phyloP scores from a whole-genome alignment of 2,113 vertebrate genomes.

The Peucedramus taeniatus region DNA sequence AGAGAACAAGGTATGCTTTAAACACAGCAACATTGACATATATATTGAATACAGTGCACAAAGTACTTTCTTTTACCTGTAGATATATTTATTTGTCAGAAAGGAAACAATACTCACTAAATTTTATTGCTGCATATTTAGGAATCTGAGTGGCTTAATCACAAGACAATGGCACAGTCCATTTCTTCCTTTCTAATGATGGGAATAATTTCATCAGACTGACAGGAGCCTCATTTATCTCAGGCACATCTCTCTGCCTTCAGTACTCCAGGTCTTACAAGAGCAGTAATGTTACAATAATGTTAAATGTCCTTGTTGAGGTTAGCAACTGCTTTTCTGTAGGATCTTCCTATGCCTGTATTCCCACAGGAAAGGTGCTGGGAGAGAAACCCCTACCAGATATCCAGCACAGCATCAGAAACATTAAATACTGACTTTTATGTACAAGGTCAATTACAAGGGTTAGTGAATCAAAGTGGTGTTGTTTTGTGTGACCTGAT shows the following conservation, averaged over 20 bases:
- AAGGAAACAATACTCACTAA: not conserved
- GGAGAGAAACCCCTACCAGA: not conserved
- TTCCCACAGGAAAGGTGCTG: not conserved
- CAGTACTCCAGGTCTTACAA: not conserved
- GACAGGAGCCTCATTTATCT: not conserved
- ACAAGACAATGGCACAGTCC: not conserved
- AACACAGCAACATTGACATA: not conserved
- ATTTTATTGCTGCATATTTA: not conserved
- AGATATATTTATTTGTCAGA: not conserved
- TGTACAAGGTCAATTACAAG: not conserved
- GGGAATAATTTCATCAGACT: not conserved
- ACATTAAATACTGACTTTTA: not conserved
- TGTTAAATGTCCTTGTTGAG: not conserved
- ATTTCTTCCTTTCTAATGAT: not conserved
- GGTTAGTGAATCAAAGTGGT: not conserved
- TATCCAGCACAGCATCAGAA: not conserved
- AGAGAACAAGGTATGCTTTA: constrained; percentile 87
- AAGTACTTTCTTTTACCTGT: not conserved
- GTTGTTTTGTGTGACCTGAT: not conserved
- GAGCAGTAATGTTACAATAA: not conserved
- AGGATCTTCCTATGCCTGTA: not conserved
- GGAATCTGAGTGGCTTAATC: not conserved
- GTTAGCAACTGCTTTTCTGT: not conserved
- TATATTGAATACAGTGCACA: not conserved
- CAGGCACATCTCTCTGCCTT: not conserved